Conservation (phyloP, 2,888 invertebrate species). For the Clostera curtula region DNA sequence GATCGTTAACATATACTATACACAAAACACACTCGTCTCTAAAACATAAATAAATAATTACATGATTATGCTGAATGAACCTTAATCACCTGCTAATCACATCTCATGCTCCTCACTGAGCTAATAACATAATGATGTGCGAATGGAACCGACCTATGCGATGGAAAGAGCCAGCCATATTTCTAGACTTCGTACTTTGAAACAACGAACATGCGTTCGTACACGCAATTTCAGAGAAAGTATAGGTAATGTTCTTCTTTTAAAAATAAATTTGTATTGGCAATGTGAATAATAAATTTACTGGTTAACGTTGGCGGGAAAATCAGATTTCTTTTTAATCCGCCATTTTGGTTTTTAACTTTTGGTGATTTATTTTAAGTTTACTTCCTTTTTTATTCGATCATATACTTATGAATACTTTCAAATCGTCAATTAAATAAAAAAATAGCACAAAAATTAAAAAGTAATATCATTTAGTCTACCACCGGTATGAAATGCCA, state of each 20-base stretch:
- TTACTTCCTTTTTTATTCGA: no score
- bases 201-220: conserved; percentile 26
- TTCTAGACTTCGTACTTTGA: conserved; percentile 16
- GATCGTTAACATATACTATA: conserved; percentile 27
- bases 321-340: no score
- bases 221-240: conserved; percentile 39
- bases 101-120: conserved; percentile 42
- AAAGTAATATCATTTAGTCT: no score
- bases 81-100: conserved; percentile 71
- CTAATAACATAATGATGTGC: conserved; percentile 65
- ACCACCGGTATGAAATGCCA: no score
- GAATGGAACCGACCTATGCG: conserved; percentile 31
- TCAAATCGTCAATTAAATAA: no score
- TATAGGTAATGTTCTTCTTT: conserved; percentile 16
- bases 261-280: conserved; percentile 7
- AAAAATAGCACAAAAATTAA: no score
- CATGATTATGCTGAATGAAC: conserved; percentile 69
- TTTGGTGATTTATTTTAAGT: no score
- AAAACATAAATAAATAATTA: conserved; percentile 73
- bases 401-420: no score
- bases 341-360: no score
- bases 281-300: no score
- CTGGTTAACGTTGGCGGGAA: no score
- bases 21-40: conserved; percentile 64
- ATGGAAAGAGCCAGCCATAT: conserved; percentile 21